These are phyloP conservation scores for Podarcis siculus DNA, from an alignment of 2,797 vertebrate genomes.

Conservation along the genomic window DNA sequence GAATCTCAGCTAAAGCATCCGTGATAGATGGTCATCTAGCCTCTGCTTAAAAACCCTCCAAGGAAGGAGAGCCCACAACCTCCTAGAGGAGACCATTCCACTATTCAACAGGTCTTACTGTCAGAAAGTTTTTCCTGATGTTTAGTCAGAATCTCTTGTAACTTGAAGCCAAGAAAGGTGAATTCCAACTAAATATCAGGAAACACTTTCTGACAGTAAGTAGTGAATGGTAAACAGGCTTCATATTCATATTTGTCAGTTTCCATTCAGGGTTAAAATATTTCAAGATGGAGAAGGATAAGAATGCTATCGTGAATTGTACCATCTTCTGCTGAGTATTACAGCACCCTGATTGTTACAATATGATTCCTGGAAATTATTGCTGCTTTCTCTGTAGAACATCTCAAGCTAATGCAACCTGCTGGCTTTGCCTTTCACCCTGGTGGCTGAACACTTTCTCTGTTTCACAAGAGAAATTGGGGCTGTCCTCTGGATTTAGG, in stretches of 20 bases:
- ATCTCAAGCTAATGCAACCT: background rate
- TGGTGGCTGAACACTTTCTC: background rate
- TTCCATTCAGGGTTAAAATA: background rate
- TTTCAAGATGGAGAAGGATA: background rate
- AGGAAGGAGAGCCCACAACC: too few relatives aligned
- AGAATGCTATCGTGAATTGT: background rate
- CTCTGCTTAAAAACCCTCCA: too few relatives aligned
- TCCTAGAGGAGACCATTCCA: too few relatives aligned
- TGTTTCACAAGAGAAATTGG: background rate
- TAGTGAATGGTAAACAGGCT: background rate
- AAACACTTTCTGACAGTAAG: too few relatives aligned
- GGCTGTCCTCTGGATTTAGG: too few relatives aligned
- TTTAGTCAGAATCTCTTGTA: too few relatives aligned
- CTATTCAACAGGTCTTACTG: too few relatives aligned
- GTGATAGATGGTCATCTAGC: too few relatives aligned
- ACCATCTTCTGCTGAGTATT: background rate
- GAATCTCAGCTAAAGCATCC: too few relatives aligned
- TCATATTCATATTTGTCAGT: background rate
- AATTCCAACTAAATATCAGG: too few relatives aligned
- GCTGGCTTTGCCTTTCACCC: background rate
- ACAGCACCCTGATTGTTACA: background rate
- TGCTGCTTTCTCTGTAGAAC: background rate
- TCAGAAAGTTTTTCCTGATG: too few relatives aligned
- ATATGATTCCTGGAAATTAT: background rate
- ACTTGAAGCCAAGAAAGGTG: too few relatives aligned